Evolutionary conservation across 1,140 invertebrate species (phyloP), one percentile per base, ranked within the genome.

Genomic region (Sogatella furcifera): DNA sequence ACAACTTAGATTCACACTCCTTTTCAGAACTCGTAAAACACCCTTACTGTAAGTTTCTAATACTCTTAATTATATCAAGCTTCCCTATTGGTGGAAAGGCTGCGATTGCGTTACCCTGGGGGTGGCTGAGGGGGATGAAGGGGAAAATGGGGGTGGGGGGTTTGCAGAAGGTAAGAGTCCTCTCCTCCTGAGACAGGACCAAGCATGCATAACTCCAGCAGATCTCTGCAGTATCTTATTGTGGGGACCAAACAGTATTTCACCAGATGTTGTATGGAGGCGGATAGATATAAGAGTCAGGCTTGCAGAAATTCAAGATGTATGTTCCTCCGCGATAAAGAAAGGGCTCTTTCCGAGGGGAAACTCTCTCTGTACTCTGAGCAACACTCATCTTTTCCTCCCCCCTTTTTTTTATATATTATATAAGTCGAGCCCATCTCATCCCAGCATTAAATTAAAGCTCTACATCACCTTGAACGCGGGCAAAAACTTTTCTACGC

Each of bases 51-150:
- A 49, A 49, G 46, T 49, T 49, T 49, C 46, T 49, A 49, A 49
- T 49, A 49, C 46, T 49, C 46, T 49, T 49, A 49, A 49, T 49
- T 49, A 49, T 49, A 49, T 49, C 46, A 49, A 49, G 46, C 46
- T 19, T 17, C 46, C 46, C 46, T 14, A 49, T 49, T 49, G 46
- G 46, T 22, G 46, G 46, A 49, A 49, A 17, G 46, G 15, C 21
- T 49, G 46, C 46, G 46, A 19, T 49, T 49, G 46, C 46, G 46
- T n/a, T 9, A 22, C 15, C 15, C 46, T 15, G 3, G 6, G 46
- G 15, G 6, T 19, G 15, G 15, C 1, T 6, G 46, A n/a, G 10
- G 46, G 46, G 11, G 2, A 8, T 2, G 5, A 4, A 8, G 34
- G 34, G 9, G 34, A 8, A 15, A n/a, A 6, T 10, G 9, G 9